Evolutionary conservation across 2,797 vertebrate species (phyloP).

Genomic region (Parauchenoglanis punctatus): DNA sequence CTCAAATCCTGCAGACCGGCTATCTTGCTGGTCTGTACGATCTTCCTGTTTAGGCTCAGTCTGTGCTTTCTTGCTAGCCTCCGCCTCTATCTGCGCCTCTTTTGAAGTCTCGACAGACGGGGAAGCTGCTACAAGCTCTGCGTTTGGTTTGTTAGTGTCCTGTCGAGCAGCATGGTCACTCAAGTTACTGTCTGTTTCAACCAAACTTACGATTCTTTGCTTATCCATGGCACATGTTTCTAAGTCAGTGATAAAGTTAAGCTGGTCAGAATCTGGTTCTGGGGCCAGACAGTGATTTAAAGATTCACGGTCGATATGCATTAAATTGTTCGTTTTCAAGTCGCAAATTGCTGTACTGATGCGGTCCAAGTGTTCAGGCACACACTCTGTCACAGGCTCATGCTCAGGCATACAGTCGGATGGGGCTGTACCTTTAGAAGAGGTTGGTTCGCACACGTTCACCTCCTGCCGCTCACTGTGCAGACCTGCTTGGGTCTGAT

Average conservation of each 20-base stretch:
- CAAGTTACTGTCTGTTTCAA: neutral
- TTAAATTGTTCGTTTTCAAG: conserved; percentile 4
- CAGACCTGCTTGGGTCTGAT: conserved; percentile 35
- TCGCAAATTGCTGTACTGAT: conserved; percentile 42
- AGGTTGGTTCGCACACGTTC: conserved; percentile 8
- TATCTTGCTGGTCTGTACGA: neutral
- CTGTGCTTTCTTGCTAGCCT: neutral
- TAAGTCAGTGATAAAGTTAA: neutral
- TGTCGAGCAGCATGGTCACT: conserved; percentile 6
- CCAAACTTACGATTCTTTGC: neutral
- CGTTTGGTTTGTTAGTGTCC: neutral
- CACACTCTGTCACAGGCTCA: conserved; percentile 45
- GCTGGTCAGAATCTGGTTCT: conserved; percentile 16
- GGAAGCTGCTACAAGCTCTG: neutral
- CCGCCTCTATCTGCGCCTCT: neutral
- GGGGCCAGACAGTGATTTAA: neutral
- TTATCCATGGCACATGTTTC: conserved; percentile 17
- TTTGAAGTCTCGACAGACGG: neutral
- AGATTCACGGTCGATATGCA: conserved; percentile 18
- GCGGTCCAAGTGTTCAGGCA: conserved; percentile 37
- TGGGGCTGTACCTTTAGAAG: conserved; percentile 52
- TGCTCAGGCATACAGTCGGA: conserved; percentile 36
- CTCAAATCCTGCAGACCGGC: neutral
- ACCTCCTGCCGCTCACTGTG: conserved; percentile 23
- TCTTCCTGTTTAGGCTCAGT: conserved; percentile 12